phyloP scores from a whole-genome alignment of 2,888 invertebrate species.

The Polydesmus complanatus region DNA sequence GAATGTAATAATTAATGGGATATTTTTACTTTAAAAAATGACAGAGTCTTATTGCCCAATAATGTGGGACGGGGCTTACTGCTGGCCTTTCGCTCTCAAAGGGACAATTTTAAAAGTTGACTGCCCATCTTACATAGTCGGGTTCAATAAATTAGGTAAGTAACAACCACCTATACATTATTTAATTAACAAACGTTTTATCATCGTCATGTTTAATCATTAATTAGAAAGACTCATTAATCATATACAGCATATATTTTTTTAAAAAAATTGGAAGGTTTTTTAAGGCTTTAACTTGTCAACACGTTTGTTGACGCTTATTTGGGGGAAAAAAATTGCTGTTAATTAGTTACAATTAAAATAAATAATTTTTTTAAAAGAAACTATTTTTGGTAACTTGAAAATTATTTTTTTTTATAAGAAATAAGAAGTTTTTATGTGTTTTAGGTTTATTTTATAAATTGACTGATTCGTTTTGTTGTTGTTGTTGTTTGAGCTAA shows the following conservation, averaged over 20 bases:
- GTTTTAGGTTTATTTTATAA: no score
- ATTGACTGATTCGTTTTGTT: background rate
- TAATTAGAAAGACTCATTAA: no score
- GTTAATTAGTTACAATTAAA: no score
- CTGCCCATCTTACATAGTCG: constrained; percentile 15
- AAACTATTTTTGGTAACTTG: no score
- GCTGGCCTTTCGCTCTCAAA: constrained; percentile 16
- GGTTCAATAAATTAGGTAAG: constrained; percentile 12
- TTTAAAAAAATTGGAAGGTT: background rate
- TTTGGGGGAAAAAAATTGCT: no score
- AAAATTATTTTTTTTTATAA: no score
- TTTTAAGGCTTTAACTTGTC: background rate
- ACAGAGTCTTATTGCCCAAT: constrained; percentile 12
- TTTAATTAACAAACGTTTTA: background rate
- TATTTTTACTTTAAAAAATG: no score
- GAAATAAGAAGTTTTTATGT: no score
- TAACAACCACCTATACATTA: background rate
- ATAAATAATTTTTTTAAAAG: no score
- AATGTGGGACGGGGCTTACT: constrained; percentile 15
- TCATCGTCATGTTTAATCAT: background rate
- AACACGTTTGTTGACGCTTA: background rate
- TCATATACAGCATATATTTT: no score
- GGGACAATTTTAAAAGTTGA: constrained; percentile 1
- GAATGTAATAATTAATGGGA: no score
- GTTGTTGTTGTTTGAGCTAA: background rate